These are phyloP conservation scores for Urocyon cinereoargenteus DNA, from an alignment of 2,797 vertebrate genomes.

Conservation along the genomic window DNA sequence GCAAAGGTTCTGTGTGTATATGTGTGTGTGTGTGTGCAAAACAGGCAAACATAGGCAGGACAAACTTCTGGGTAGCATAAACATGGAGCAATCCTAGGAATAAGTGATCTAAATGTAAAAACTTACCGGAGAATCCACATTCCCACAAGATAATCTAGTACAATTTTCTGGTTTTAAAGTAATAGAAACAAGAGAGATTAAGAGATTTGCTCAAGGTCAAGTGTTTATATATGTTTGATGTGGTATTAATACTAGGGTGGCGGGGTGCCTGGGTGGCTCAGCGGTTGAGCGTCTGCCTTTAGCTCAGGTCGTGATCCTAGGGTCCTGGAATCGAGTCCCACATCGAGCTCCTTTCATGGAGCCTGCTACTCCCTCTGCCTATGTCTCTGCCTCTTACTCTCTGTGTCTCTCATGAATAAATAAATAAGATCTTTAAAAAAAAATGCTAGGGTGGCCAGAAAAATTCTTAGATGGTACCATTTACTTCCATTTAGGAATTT, in stretches of 20 bases:
- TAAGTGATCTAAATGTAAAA: neutral
- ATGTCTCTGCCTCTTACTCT: no score
- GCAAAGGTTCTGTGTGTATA: neutral
- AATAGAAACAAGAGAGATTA: neutral
- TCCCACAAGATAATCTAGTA: neutral
- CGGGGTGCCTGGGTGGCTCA: no score
- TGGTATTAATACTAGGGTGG: neutral
- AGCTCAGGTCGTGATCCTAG: no score
- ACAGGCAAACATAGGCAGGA: neutral
- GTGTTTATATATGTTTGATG: neutral
- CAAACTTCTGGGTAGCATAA: neutral
- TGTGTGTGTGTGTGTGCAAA: neutral
- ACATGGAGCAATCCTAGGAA: neutral
- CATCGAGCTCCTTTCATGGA: no score
- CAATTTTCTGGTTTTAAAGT: neutral
- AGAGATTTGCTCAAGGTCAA: neutral
- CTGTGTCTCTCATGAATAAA: no score
- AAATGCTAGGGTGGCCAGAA: neutral
- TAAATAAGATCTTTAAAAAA: no score
- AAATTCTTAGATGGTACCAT: neutral
- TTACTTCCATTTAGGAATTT: slow-evolving; percentile 3
- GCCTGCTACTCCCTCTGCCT: no score
- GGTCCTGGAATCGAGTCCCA: no score
- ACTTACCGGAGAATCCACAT: neutral
- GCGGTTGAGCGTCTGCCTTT: no score